phyloP scores from a whole-genome alignment of 2,797 vertebrate species.

The Sebastiscus tertius region DNA sequence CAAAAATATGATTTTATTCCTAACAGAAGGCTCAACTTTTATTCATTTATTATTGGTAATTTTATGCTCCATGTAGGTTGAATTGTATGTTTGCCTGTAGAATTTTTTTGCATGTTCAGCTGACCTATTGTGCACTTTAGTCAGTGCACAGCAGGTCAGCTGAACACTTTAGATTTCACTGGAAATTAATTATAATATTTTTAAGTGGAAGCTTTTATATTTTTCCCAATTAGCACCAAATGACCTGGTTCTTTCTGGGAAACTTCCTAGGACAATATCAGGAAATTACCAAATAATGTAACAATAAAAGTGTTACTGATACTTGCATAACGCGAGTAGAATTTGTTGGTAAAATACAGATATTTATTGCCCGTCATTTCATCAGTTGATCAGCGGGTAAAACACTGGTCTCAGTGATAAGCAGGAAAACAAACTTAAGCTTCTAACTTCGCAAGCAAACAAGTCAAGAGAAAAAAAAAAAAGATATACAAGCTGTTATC shows the following conservation, averaged over 20 bases:
- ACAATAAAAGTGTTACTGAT: background rate
- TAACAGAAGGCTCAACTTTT: background rate
- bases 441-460: background rate
- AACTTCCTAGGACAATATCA: background rate
- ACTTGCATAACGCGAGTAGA: background rate
- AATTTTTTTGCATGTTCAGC: background rate
- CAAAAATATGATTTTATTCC: background rate
- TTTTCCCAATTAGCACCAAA: background rate
- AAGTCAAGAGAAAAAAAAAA: slow-evolving; percentile 6
- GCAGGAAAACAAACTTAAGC: background rate
- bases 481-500: slow-evolving; percentile 75
- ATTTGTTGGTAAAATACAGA: background rate
- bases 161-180: background rate
- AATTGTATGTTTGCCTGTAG: background rate
- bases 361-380: background rate
- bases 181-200: background rate
- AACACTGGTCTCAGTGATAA: background rate
- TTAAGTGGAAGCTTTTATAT: background rate
- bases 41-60: background rate
- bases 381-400: background rate
- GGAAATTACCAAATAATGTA: background rate
- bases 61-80: background rate
- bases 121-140: background rate
- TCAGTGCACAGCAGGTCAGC: too few species aligned
- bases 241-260: background rate